A percentile compares a stretch with the other conserved stretches of the same genome.
These are phyloP conservation scores for Oophaga sylvatica DNA, from an alignment of 2,797 vertebrate genomes.

Conservation along the genomic window DNA sequence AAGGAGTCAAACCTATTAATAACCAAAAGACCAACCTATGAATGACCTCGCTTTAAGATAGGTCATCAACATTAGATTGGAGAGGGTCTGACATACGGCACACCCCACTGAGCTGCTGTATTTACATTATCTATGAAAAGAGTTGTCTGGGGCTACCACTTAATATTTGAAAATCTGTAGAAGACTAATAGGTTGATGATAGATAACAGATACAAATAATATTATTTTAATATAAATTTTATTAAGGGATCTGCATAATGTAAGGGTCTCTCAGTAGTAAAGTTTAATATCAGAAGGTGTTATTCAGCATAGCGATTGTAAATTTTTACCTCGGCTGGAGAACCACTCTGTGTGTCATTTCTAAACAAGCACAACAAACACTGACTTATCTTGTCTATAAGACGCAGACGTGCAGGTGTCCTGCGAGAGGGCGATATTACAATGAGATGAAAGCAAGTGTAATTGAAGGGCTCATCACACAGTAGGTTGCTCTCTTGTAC, in stretches of 20 bases:
- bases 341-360: background rate
- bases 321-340: background rate
- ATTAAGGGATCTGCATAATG: background rate
- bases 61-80: too few species aligned
- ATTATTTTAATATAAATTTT: background rate
- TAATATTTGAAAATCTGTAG: too few species aligned
- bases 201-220: too few species aligned
- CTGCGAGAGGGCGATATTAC: constrained; percentile 34
- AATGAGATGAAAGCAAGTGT: constrained; percentile 24
- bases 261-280: background rate
- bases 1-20: too few species aligned
- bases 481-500: constrained; percentile 3
- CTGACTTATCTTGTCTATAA: constrained; percentile 4
- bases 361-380: constrained; percentile 11
- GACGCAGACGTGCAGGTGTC: constrained; percentile 16
- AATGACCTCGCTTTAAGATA: too few species aligned
- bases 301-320: background rate
- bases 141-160: too few species aligned
- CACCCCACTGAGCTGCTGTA: too few species aligned
- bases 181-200: too few species aligned
- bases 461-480: constrained; percentile 39
- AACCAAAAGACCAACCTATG: too few species aligned
- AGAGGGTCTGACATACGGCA: too few species aligned
- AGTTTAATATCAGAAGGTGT: background rate
- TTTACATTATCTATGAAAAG: too few species aligned